Percentiles rank a stretch among this genome's conserved stretches.
Evolutionary conservation across 2,113 vertebrate genomes (phyloP).

Genomic region (Prunella himalayana): DNA sequence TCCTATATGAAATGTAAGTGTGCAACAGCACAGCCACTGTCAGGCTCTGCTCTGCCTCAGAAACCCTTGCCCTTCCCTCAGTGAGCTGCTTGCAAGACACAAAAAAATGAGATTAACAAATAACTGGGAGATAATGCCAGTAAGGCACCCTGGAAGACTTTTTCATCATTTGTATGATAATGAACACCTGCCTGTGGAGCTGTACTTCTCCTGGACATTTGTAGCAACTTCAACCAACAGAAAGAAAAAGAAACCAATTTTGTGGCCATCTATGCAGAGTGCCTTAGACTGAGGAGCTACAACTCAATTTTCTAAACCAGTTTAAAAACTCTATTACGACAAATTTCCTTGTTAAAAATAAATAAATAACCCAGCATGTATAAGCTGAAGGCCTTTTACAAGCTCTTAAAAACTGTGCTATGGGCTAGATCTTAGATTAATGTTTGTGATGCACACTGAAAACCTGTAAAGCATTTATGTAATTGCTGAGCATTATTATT

Average conservation of each 20-base stretch:
- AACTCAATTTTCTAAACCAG: conserved; percentile 18
- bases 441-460: conserved; percentile 61
- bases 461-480: conserved; percentile 69
- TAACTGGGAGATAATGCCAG: not conserved
- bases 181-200: conserved; percentile 5
- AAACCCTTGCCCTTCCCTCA: not conserved
- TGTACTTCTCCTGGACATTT: not conserved
- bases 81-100: not conserved
- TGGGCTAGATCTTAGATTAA: conserved; percentile 66
- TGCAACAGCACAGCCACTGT: not conserved
- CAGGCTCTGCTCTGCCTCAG: not conserved
- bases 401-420: conserved; percentile 58
- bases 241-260: not conserved
- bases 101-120: not conserved
- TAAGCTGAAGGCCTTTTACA: conserved; percentile 32
- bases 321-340: not conserved
- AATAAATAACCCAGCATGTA: conserved; percentile 13
- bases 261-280: not conserved
- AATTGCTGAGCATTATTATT: conserved; percentile 73
- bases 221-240: not conserved
- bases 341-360: conserved; percentile 33
- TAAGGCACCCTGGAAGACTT: not conserved
- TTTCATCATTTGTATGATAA: not conserved
- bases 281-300: not conserved
- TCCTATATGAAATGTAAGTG: not conserved